Percentiles rank a stretch among this genome's conserved stretches.
These are phyloP conservation scores for Serrognathus titanus DNA, from an alignment of 2,888 invertebrate species.

Conservation along the genomic window DNA sequence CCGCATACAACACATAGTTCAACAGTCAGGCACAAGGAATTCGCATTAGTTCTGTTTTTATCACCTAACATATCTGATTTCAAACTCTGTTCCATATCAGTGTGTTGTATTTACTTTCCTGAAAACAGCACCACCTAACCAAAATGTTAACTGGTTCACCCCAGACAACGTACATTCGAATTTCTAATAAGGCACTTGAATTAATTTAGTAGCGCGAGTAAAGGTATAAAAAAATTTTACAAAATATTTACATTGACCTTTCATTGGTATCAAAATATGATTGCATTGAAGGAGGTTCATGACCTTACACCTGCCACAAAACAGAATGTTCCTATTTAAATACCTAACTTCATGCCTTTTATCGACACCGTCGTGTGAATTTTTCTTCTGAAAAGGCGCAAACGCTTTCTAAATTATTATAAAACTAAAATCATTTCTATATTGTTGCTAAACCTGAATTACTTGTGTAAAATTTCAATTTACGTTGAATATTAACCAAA, in stretches of 20 bases:
- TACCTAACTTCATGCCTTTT: too few relatives aligned
- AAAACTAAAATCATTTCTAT: too few relatives aligned
- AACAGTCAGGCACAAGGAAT: constrained; percentile 59
- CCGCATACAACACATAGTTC: constrained; percentile 95
- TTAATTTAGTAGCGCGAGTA: constrained; percentile 10
- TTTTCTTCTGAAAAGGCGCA: too few relatives aligned
- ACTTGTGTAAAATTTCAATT: too few relatives aligned
- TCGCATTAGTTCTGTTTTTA: constrained; percentile 41
- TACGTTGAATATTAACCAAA: too few relatives aligned
- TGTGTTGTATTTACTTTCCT: not conserved
- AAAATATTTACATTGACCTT: constrained; percentile 34
- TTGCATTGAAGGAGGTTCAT: constrained; percentile 44
- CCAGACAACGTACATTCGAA: constrained; percentile 1
- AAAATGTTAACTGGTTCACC: not conserved
- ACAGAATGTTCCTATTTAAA: not conserved
- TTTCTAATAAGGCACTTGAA: constrained; percentile 9
- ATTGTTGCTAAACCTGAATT: too few relatives aligned
- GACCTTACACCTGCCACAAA: constrained; percentile 45
- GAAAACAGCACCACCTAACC: constrained; percentile 4
- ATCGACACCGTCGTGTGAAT: too few relatives aligned
- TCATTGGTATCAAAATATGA: constrained; percentile 39
- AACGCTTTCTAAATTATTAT: too few relatives aligned
- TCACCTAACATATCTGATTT: constrained; percentile 44
- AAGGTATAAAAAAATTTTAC: constrained; percentile 15
- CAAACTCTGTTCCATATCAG: constrained; percentile 40